Evolutionary conservation across 2,888 invertebrate species (phyloP).

Genomic region (Melipona bicolor): DNA sequence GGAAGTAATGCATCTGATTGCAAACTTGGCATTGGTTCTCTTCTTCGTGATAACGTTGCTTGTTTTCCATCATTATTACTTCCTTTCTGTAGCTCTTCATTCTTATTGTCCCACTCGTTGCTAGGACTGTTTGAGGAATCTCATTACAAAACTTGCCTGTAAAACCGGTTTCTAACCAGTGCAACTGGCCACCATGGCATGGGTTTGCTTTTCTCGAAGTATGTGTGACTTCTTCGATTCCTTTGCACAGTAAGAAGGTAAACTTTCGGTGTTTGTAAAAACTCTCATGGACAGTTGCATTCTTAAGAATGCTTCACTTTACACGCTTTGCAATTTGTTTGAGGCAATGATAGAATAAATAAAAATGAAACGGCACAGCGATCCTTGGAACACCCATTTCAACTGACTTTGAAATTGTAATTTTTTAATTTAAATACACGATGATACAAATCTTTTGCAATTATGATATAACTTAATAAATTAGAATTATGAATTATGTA

Average conservation of each 20-base stretch:
- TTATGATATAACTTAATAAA: not conserved
- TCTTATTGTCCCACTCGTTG: slow-evolving; percentile 39
- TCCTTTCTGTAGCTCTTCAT: slow-evolving; percentile 43
- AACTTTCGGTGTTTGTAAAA: slow-evolving; percentile 37
- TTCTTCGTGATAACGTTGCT: slow-evolving; percentile 67
- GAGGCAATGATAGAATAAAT: no score
- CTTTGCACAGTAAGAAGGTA: slow-evolving; percentile 9
- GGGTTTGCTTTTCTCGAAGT: slow-evolving; percentile 56
- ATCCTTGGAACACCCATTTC: no score
- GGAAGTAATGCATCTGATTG: not conserved
- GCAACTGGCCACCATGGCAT: slow-evolving; percentile 66
- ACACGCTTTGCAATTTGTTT: not conserved
- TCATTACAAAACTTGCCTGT: slow-evolving; percentile 76
- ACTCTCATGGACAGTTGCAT: not conserved
- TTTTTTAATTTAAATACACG: not conserved
- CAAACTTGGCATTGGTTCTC: slow-evolving; percentile 51
- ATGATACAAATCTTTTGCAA: not conserved
- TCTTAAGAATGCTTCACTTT: not conserved
- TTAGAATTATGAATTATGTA: no score
- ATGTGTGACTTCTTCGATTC: slow-evolving; percentile 47
- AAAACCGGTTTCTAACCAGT: slow-evolving; percentile 75
- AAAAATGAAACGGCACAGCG: no score
- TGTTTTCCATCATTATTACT: slow-evolving; percentile 41
- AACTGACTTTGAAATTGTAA: not conserved
- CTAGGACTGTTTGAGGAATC: slow-evolving; percentile 73